Evolutionary conservation across 2,888 invertebrate species (phyloP).

Genomic region (Drosophila emarginata): DNA sequence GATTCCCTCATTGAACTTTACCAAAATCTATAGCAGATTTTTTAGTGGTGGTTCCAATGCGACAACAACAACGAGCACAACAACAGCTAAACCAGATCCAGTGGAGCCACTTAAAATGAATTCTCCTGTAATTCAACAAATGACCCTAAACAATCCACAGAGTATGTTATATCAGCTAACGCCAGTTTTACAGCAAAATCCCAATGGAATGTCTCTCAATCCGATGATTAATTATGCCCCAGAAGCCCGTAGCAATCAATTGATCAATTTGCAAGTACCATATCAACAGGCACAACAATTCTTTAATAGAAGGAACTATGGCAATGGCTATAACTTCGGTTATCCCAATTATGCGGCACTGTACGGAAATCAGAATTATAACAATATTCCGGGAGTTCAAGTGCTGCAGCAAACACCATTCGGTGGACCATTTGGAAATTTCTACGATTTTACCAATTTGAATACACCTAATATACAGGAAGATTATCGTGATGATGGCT

Average conservation of each 20-base stretch:
- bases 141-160: not conserved
- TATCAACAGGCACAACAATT: not conserved
- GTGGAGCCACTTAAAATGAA: not conserved
- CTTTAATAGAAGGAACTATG: not conserved
- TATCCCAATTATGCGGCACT: slow-evolving; percentile 16
- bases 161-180: not conserved
- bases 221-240: not conserved
- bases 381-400: slow-evolving; percentile 16
- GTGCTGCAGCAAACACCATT: slow-evolving; percentile 3
- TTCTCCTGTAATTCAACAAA: too few relatives aligned
- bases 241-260: not conserved
- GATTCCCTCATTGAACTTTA: not conserved
- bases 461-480: not conserved
- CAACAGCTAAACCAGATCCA: not conserved
- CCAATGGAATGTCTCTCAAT: not conserved
- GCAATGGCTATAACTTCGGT: slow-evolving; percentile 4
- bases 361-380: slow-evolving; percentile 12
- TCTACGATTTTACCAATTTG: not conserved
- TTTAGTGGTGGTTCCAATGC: slow-evolving; percentile 12
- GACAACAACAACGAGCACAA: not conserved
- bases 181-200: not conserved
- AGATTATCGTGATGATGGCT: not conserved
- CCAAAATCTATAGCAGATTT: slow-evolving; percentile 21
- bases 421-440: not conserved
- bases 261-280: not conserved